Evolutionary conservation across 2,113 vertebrate species (phyloP), one percentile per base, ranked within the genome.

Genomic region (Petrocephalus zakoni): DNA sequence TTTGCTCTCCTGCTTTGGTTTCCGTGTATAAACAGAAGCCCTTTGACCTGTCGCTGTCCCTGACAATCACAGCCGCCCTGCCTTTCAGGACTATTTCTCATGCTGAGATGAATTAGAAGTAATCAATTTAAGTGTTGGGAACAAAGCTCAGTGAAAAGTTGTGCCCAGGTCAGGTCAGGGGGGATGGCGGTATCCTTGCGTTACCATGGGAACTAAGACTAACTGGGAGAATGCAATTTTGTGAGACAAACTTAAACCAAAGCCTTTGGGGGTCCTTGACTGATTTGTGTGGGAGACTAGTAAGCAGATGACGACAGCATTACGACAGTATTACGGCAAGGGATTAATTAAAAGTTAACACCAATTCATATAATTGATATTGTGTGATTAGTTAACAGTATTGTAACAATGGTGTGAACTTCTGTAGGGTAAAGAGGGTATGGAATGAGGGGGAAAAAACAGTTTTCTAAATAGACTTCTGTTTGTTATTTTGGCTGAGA

Each of bases 81-180:
- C 92, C 92, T 92, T 94, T 93, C 90, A 91, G 90, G 89, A 90
- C 90, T 72, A 89, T 92, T 93, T 90, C 89, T 91, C 94, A 92
- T 88, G 93, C 91, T 91, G 91, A 85, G 93, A 95, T 94, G 93
- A 96, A 93, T 94, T 93, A 91, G 90, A 92, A 91, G 90, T 90
- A 90, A 91, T 92, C 93, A 93, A 94, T 96, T 96, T 93, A 95
- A 93, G 93, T 92, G 93, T 92, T 87, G 52, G 93, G 92, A 93
- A 95, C 94, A 96, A 95, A 94, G 88, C 90, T 92, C 88, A 56
- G 86, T 88, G 83, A 89, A 92, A 92, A 90, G 88, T 90, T 90
- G 68, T 89, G 90, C 91, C 87, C 91, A 88, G 46, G 94, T 93
- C 92, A 89, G 92, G 93, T 93, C 92, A 93, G 88, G 90, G 91